Evolutionary conservation across 2,888 invertebrate species (phyloP), one percentile per base, ranked within the genome.

Genomic region (Hypomecis punctinalis): DNA sequence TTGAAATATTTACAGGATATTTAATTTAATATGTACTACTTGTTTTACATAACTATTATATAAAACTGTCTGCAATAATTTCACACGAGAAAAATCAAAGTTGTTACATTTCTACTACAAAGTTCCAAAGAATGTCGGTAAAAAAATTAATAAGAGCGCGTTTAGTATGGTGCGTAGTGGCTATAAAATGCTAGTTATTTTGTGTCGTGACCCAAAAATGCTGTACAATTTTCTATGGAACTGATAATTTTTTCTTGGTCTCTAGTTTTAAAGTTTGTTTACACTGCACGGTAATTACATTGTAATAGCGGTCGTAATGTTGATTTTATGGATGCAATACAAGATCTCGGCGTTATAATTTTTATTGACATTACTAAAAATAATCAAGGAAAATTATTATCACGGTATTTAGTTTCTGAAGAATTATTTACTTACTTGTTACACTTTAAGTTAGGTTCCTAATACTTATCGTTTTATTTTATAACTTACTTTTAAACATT

Each of bases 161-260:
- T 9, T 46, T 58, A 63, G 0, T 40, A 9, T 53, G 42, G 42
- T 43, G 36, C 58, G 53, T 58, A 65, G 55, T 58, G 23, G 53
- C 63, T 49, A 45, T 68, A 70, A 67, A 67, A 71, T 69, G 61
- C 60, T 47, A 57, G 60, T 43, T 60, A 69, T 71, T 61, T 67
- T 37, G 61, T 61, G 57, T 46, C 45, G 58, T 61, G 62, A 62
- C 61, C 61, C 45, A 49, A 63, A 67, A 66, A 67, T 61, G 46
- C 56, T 11, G 42, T 46, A 51, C 54, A 60, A 67, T 64, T 64
- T 63, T 49, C 62, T 55, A 64, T 64, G 46, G 39, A 48, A 47
- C 36, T n/a, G 9, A 54, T 58, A 37, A 10, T 48, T 63, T 58
- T 52, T 63, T 58, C 42, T 48, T 36, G 6, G 11, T 35, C 8